Percentiles rank a stretch among this genome's conserved stretches.
These are phyloP conservation scores for Lepidochitona cinerea DNA, from an alignment of 2,888 invertebrate genomes.

Conservation along the genomic window DNA sequence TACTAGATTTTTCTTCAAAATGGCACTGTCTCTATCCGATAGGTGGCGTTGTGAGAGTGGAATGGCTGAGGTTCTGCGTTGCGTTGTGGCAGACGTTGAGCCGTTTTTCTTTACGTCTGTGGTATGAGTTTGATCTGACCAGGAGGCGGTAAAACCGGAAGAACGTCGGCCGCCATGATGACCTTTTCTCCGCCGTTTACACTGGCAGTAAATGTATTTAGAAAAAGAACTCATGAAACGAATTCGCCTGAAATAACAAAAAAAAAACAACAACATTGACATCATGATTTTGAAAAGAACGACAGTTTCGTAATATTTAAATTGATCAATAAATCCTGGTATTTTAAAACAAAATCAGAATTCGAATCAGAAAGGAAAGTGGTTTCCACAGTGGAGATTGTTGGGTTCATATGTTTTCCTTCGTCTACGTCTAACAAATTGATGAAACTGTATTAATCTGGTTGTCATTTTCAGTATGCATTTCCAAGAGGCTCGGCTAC, in stretches of 20 bases:
- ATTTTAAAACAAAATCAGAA: too few relatives aligned
- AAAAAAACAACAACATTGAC: too few relatives aligned
- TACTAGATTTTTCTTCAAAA: slow-evolving; percentile 1
- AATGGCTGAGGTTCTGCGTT: not conserved
- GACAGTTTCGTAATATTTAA: too few relatives aligned
- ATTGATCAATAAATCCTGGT: too few relatives aligned
- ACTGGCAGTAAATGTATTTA: not conserved
- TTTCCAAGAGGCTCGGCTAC: too few relatives aligned
- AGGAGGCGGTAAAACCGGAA: not conserved
- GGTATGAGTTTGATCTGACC: not conserved
- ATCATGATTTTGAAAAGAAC: too few relatives aligned
- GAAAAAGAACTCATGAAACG: not conserved
- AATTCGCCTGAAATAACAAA: not conserved
- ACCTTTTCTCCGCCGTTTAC: not conserved
- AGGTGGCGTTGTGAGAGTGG: slow-evolving; percentile 3
- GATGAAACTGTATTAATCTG: too few relatives aligned
- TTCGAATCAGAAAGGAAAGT: too few relatives aligned
- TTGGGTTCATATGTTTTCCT: too few relatives aligned
- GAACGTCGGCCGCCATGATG: not conserved
- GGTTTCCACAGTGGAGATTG: too few relatives aligned
- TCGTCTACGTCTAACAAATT: too few relatives aligned
- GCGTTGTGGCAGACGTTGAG: not conserved
- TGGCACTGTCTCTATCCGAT: not conserved
- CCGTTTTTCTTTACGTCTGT: not conserved
- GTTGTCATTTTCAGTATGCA: too few relatives aligned